phyloP scores from a whole-genome alignment of 2,113 vertebrate species.

The Eidolon helvum region DNA sequence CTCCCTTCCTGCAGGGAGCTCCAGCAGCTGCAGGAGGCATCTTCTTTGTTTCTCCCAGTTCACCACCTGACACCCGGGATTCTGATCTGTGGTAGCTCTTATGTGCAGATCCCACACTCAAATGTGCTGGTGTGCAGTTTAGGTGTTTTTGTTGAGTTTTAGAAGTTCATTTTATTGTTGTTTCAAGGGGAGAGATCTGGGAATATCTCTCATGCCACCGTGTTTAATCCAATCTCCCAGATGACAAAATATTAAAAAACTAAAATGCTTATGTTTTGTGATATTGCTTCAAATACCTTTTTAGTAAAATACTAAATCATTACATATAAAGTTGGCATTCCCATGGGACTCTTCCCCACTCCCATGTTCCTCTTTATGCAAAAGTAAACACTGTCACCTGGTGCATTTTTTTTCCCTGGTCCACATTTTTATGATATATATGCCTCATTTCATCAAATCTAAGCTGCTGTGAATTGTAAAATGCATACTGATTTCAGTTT shows the following conservation, averaged over 20 bases:
- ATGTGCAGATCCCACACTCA: too few species aligned
- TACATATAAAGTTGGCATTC: not conserved
- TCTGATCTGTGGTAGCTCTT: too few species aligned
- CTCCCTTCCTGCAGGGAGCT: too few species aligned
- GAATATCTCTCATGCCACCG: too few species aligned
- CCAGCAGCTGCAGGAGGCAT: too few species aligned
- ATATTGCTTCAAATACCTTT: not conserved
- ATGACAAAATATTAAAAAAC: not conserved
- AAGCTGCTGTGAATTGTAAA: conserved; percentile 12
- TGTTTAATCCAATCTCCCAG: too few species aligned
- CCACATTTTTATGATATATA: not conserved
- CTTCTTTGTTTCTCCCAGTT: too few species aligned
- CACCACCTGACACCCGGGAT: too few species aligned
- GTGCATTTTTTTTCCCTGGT: not conserved
- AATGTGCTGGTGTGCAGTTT: too few species aligned
- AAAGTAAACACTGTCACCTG: not conserved
- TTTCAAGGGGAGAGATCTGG: too few species aligned
- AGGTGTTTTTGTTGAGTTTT: too few species aligned
- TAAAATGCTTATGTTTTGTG: not conserved
- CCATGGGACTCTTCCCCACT: not conserved
- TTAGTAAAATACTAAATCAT: not conserved
- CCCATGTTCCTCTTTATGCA: not conserved
- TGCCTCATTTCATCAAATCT: not conserved
- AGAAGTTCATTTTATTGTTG: too few species aligned
- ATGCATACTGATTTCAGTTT: not conserved